Percentiles rank a stretch among this genome's conserved stretches.
These are phyloP conservation scores for Sterrhoptilus dennistouni DNA, from an alignment of 2,113 vertebrate species.

Conservation along the genomic window DNA sequence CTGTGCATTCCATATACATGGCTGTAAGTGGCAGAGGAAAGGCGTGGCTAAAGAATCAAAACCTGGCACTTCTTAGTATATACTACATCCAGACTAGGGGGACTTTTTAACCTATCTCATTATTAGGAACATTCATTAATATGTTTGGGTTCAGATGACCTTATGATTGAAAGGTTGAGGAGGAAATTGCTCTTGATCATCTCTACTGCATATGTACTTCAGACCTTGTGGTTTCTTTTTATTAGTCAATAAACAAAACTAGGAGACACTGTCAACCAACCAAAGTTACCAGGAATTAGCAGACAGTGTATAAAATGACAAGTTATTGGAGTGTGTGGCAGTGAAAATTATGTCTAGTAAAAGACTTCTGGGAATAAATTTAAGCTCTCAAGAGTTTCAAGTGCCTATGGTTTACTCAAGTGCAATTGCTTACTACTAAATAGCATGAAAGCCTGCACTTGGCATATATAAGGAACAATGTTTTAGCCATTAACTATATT, in stretches of 20 bases:
- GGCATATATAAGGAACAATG: background rate
- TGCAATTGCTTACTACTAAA: background rate
- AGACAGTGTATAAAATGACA: background rate
- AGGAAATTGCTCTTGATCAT: background rate
- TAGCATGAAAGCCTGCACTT: background rate
- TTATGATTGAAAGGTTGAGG: background rate
- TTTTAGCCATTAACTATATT: background rate
- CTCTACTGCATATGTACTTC: background rate
- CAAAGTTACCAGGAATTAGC: background rate
- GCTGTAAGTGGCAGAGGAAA: background rate
- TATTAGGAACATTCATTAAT: background rate
- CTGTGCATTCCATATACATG: fast-evolving
- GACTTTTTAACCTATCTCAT: background rate
- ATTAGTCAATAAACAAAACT: background rate
- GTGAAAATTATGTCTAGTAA: background rate
- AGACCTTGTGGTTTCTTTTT: background rate
- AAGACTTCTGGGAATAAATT: background rate
- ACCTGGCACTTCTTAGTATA: background rate
- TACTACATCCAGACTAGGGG: background rate
- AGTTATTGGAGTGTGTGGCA: background rate
- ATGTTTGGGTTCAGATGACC: background rate
- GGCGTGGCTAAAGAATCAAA: background rate
- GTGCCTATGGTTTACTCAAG: background rate
- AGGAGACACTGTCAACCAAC: background rate
- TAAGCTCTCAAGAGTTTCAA: background rate